These are phyloP conservation scores for Grantiella picta DNA, from an alignment of 2,113 vertebrate genomes.

Conservation along the genomic window DNA sequence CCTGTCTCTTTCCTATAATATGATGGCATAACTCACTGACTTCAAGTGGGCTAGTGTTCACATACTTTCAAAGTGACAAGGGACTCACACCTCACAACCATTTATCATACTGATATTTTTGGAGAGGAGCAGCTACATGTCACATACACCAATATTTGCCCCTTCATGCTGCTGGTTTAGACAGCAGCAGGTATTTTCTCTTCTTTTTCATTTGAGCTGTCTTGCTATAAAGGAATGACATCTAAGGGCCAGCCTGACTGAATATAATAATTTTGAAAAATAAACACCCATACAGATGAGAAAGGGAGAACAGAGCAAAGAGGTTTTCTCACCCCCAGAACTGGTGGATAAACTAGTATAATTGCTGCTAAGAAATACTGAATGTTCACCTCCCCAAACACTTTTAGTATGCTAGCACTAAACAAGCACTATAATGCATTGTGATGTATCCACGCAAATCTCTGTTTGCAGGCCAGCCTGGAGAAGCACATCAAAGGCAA, in stretches of 20 bases:
- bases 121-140: background rate
- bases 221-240: background rate
- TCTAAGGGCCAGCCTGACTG: background rate
- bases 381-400: background rate
- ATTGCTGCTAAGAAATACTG: background rate
- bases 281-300: background rate
- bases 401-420: background rate
- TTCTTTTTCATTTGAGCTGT: background rate
- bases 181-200: background rate
- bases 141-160: background rate
- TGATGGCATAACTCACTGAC: background rate
- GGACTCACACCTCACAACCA: background rate
- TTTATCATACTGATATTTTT: background rate
- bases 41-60: background rate
- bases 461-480: background rate
- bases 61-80: background rate
- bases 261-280: background rate
- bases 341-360: background rate
- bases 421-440: background rate
- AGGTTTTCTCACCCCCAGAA: background rate
- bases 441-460: background rate
- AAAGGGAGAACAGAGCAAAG: background rate
- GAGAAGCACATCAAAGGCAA: background rate
- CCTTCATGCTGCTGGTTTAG: background rate
- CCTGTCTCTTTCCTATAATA: background rate